phyloP scores from a whole-genome alignment of 2,888 invertebrate species.

The Ferrisia virgata region DNA sequence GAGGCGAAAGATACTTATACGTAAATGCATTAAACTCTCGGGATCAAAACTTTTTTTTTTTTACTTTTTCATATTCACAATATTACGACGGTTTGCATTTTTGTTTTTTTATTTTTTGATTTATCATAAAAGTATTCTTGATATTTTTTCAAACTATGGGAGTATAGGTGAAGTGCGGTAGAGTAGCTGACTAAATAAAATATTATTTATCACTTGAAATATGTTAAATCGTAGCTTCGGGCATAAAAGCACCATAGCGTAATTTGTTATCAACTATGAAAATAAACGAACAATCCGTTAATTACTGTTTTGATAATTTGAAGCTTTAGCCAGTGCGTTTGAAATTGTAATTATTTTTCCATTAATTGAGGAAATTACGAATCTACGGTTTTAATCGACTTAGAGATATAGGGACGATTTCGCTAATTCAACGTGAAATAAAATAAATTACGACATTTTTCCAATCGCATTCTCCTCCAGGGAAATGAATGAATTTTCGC shows the following conservation, averaged over 20 bases:
- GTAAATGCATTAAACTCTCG: not conserved
- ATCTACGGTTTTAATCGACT: not conserved
- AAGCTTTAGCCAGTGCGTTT: constrained; percentile 1
- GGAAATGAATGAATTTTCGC: not conserved
- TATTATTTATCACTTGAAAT: not conserved
- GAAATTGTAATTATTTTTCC: constrained; percentile 26
- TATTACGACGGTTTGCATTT: not conserved
- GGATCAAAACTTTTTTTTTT: not conserved
- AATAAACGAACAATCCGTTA: constrained; percentile 13
- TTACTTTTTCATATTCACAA: not conserved
- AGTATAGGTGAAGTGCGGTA: not conserved
- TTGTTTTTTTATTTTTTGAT: not conserved
- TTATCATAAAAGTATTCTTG: not conserved
- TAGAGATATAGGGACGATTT: not conserved
- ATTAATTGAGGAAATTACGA: constrained; percentile 22
- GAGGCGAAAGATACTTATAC: not conserved
- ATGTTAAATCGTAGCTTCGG: not conserved
- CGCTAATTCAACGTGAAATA: constrained; percentile 1
- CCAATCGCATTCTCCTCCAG: not conserved
- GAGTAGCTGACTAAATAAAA: not conserved
- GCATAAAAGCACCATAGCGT: not conserved
- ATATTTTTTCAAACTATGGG: not conserved
- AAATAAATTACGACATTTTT: constrained; percentile 16
- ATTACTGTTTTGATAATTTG: constrained; percentile 25
- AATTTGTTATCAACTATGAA: constrained; percentile 2